These are phyloP conservation scores for Bombus terrestris DNA, from an alignment of 1,140 invertebrate genomes.

Conservation along the genomic window DNA sequence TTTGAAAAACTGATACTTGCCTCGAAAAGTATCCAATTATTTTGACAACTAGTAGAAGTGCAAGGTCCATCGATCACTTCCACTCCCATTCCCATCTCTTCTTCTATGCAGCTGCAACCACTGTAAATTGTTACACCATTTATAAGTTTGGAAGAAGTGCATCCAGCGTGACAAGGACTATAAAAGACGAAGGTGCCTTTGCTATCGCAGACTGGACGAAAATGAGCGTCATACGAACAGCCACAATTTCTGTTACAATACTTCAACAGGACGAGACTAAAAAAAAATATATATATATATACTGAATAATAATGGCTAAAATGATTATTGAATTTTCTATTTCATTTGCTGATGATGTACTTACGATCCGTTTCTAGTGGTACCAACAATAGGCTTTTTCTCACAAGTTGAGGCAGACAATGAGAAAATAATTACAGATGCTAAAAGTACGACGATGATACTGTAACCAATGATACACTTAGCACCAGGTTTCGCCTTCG, in stretches of 20 bases:
- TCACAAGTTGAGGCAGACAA: slow-evolving; percentile 86
- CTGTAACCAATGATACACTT: slow-evolving; percentile 84
- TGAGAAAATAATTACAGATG: slow-evolving; percentile 82
- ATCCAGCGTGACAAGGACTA: slow-evolving; percentile 89
- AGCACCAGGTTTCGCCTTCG: slow-evolving; percentile 84
- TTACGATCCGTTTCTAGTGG: slow-evolving; percentile 73
- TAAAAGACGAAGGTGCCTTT: slow-evolving; percentile 85
- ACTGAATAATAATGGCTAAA: no score
- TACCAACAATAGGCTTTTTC: slow-evolving; percentile 79
- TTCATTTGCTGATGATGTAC: slow-evolving; percentile 22
- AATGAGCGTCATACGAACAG: slow-evolving; percentile 85
- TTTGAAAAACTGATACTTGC: slow-evolving; percentile 49
- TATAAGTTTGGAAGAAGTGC: slow-evolving; percentile 76
- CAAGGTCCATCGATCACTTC: slow-evolving; percentile 84
- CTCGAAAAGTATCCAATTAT: slow-evolving; percentile 84
- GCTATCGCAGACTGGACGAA: slow-evolving; percentile 86
- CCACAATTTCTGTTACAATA: slow-evolving; percentile 86
- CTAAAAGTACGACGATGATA: slow-evolving; percentile 81
- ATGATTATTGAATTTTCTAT: background rate
- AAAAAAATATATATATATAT: background rate
- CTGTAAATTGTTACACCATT: slow-evolving; percentile 81
- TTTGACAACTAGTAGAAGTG: slow-evolving; percentile 80
- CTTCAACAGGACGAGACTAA: slow-evolving; percentile 72
- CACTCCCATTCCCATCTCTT: slow-evolving; percentile 58
- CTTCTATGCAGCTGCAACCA: slow-evolving; percentile 82